Evolutionary conservation across 2,888 invertebrate genomes (phyloP).

Genomic region (Drosophila nigricruria): DNA sequence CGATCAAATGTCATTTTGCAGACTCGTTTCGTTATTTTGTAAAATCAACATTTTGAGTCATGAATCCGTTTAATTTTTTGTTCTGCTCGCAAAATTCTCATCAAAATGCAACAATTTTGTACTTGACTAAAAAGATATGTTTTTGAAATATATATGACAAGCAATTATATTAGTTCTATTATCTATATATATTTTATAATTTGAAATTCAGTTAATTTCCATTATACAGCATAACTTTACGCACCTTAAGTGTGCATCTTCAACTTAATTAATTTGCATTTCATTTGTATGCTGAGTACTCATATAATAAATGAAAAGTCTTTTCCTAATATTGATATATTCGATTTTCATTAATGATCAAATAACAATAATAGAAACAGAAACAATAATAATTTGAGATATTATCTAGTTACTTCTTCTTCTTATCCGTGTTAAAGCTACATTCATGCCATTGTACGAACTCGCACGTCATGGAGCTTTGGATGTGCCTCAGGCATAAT

Average conservation of each 20-base stretch:
- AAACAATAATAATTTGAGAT: neutral
- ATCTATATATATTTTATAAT: neutral
- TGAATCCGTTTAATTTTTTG: neutral
- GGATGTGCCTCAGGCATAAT: neutral
- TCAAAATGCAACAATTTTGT: conserved; percentile 19
- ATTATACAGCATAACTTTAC: neutral
- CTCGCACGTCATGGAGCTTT: neutral
- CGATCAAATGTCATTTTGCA: conserved; percentile 54
- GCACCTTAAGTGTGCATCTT: neutral
- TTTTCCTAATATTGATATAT: no score
- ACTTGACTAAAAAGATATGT: conserved; percentile 9
- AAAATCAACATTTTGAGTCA: conserved; percentile 8
- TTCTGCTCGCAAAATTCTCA: conserved; percentile 4
- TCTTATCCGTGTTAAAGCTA: neutral
- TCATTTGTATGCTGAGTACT: neutral
- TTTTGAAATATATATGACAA: conserved; percentile 12
- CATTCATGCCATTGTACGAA: no score
- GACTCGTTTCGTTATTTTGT: conserved; percentile 23
- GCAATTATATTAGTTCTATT: neutral
- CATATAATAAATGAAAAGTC: neutral
- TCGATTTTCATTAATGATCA: no score
- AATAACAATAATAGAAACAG: neutral
- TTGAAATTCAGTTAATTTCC: neutral
- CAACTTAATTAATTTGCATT: neutral
- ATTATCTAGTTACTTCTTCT: neutral